These are phyloP conservation scores for Leptarthrus brevirostris DNA, from an alignment of 2,888 invertebrate species.

Conservation along the genomic window DNA sequence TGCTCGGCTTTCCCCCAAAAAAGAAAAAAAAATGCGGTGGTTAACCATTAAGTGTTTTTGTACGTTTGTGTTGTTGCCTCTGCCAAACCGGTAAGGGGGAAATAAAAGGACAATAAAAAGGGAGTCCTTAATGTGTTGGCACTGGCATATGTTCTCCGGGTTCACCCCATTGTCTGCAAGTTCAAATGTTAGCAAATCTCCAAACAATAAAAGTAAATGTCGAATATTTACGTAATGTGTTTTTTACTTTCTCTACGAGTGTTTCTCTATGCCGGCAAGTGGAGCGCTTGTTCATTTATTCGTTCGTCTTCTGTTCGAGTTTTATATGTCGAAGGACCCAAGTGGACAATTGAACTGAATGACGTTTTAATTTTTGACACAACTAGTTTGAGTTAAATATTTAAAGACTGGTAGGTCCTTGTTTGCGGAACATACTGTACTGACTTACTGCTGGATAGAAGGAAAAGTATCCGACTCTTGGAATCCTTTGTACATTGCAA, in stretches of 20 bases:
- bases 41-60: slow-evolving; percentile 54
- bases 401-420: too few relatives aligned
- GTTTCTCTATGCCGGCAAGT: not conserved
- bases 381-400: too few relatives aligned
- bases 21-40: slow-evolving; percentile 51
- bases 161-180: slow-evolving; percentile 45
- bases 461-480: too few relatives aligned
- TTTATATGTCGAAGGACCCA: too few relatives aligned
- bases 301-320: too few relatives aligned
- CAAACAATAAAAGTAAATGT: slow-evolving; percentile 60
- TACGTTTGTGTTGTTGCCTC: slow-evolving; percentile 50
- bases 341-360: too few relatives aligned
- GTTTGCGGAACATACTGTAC: too few relatives aligned
- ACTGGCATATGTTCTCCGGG: slow-evolving; percentile 51
- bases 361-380: too few relatives aligned
- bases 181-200: slow-evolving; percentile 57
- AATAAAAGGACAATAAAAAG: slow-evolving; percentile 39
- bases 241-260: slow-evolving; percentile 24
- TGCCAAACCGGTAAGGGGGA: slow-evolving; percentile 1
- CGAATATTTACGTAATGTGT: slow-evolving; percentile 55
- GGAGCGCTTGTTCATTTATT: not conserved
- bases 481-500: too few relatives aligned
- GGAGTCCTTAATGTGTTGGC: slow-evolving; percentile 49
- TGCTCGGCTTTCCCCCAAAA: slow-evolving; percentile 25
- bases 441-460: too few relatives aligned